phyloP scores from a whole-genome alignment of 2,888 invertebrate species.

The Xestia c-nigrum region DNA sequence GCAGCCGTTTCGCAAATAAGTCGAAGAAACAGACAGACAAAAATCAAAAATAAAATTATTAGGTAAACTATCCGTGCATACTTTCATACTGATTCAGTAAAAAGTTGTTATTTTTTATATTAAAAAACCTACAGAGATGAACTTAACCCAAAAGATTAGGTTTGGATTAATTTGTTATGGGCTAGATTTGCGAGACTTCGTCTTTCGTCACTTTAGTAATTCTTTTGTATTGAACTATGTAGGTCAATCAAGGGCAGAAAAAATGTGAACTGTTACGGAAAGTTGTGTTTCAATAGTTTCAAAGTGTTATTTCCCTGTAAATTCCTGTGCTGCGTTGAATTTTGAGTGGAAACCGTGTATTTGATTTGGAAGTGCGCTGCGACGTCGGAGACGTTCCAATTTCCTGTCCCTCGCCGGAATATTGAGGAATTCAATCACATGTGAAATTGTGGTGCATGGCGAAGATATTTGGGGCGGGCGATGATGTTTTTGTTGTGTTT shows the following conservation, averaged over 20 bases:
- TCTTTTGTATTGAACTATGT: not conserved
- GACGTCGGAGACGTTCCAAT: slow-evolving; percentile 56
- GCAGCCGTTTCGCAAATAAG: no score
- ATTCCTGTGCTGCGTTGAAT: slow-evolving; percentile 29
- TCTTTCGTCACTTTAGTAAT: not conserved
- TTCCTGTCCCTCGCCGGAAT: slow-evolving; percentile 42
- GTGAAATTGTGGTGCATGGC: slow-evolving; percentile 42
- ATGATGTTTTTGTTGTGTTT: not conserved
- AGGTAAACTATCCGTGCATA: no score
- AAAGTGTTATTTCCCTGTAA: slow-evolving; percentile 2
- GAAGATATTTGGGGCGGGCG: not conserved
- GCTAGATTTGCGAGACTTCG: not conserved
- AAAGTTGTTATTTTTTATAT: no score
- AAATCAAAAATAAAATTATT: no score
- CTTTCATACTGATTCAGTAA: no score
- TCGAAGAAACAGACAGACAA: no score
- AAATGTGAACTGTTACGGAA: not conserved
- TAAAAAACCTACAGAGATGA: no score
- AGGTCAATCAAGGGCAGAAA: not conserved
- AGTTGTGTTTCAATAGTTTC: not conserved
- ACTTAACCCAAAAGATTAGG: not conserved
- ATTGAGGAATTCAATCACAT: slow-evolving; percentile 48
- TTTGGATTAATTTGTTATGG: not conserved
- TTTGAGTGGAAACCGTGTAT: slow-evolving; percentile 37
- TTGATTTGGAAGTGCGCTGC: slow-evolving; percentile 32